Conservation (phyloP, 2,888 invertebrate species). For the Cacoxenus indagator region DNA sequence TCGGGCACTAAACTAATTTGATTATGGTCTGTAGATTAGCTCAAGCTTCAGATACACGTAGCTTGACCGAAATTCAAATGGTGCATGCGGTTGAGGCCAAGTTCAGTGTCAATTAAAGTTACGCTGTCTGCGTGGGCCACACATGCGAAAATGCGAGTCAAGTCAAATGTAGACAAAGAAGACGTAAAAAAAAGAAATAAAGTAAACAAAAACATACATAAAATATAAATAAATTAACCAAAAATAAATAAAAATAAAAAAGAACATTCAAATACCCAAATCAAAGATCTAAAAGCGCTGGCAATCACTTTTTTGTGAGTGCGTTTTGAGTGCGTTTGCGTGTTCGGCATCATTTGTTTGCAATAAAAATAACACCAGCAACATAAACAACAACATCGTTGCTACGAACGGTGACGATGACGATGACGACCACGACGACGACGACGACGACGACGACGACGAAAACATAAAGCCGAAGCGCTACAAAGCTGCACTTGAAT, state of each 20-base stretch:
- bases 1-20: slow-evolving; percentile 14
- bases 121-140: background rate
- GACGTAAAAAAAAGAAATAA: background rate
- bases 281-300: too few species aligned
- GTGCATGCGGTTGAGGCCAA: background rate
- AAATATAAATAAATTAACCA: background rate
- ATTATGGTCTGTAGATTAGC: slow-evolving; percentile 4
- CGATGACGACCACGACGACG: background rate
- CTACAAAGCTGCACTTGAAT: too few species aligned
- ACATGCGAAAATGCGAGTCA: background rate
- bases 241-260: background rate
- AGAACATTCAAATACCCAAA: too few species aligned
- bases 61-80: background rate
- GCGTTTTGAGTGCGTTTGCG: slow-evolving; percentile 56
- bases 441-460: background rate
- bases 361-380: slow-evolving; percentile 60
- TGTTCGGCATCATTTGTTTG: slow-evolving; percentile 63
- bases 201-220: background rate
- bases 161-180: background rate
- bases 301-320: background rate
- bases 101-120: background rate
- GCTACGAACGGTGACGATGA: slow-evolving; percentile 23
- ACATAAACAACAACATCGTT: slow-evolving; percentile 51
- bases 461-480: too few species aligned
- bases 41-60: background rate